Conservation (phyloP, 2,113 vertebrate species). For the Oceanites oceanicus region DNA sequence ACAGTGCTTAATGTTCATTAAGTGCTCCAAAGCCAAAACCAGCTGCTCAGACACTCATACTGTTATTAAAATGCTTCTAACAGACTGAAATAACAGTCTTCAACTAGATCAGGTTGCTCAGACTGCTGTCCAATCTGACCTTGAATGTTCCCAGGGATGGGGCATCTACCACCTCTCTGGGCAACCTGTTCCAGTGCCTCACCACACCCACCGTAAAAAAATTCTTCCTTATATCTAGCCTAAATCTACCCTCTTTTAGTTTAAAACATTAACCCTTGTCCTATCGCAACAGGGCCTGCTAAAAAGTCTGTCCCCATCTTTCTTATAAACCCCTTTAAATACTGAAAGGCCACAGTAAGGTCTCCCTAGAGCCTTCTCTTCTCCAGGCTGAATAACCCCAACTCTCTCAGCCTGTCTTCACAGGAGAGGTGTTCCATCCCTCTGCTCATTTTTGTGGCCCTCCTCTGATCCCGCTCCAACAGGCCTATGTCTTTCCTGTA, state of each 20-base stretch:
- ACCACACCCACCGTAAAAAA: neutral
- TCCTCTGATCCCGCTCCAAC: too few species aligned
- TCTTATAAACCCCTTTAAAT: neutral
- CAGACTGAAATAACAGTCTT: neutral
- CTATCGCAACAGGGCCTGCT: neutral
- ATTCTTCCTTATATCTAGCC: neutral
- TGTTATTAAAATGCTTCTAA: neutral
- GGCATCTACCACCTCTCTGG: neutral
- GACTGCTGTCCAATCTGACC: neutral
- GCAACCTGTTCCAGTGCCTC: neutral
- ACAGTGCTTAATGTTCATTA: neutral
- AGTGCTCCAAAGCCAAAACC: neutral
- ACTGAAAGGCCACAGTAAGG: neutral
- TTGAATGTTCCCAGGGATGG: neutral
- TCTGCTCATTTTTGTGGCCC: too few species aligned
- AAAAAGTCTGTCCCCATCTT: too few species aligned
- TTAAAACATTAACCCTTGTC: neutral
- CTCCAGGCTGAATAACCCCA: neutral
- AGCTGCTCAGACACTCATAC: neutral
- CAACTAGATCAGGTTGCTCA: neutral
- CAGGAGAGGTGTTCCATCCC: too few species aligned
- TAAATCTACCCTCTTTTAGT: neutral
- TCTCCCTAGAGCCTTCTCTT: neutral
- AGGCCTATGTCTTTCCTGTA: too few species aligned
- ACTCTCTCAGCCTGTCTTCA: too few species aligned